Conservation (phyloP, 92 coral and sea anemone genomes). For the Epizoanthus scotinus region DNA sequence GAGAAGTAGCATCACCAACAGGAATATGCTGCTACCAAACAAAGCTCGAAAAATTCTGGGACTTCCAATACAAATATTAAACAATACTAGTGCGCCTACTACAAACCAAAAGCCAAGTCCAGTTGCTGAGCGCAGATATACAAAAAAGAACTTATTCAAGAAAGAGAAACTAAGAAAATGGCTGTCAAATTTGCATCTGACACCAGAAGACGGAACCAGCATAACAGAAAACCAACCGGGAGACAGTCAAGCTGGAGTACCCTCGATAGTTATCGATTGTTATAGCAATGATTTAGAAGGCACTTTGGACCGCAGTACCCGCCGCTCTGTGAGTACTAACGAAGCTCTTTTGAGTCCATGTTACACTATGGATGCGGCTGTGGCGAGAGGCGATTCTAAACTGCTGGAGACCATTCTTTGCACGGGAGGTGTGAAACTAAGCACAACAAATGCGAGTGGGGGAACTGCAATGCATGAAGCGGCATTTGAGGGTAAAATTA, state of each 20-base stretch:
- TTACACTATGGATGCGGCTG: slow-evolving; percentile 82
- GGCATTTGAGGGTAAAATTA: slow-evolving; percentile 79
- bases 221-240: neutral
- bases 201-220: slow-evolving; percentile 24
- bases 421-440: slow-evolving; percentile 62
- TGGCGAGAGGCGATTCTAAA: slow-evolving; percentile 70
- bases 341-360: slow-evolving; percentile 61
- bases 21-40: slow-evolving; percentile 6
- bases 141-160: slow-evolving; percentile 1
- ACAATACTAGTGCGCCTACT: neutral
- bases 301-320: neutral
- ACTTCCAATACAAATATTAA: slow-evolving; percentile 11
- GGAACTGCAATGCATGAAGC: slow-evolving; percentile 91
- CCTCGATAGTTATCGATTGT: slow-evolving; percentile 29
- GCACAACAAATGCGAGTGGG: slow-evolving; percentile 75
- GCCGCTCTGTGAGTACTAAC: slow-evolving; percentile 24
- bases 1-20: neutral
- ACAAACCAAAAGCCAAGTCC: neutral
- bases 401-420: slow-evolving; percentile 66
- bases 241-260: neutral
- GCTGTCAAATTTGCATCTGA: slow-evolving; percentile 27
- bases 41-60: slow-evolving; percentile 37
- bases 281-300: slow-evolving; percentile 12
- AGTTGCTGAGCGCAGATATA: slow-evolving; percentile 9
- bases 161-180: slow-evolving; percentile 19